Evolutionary conservation across 1,140 invertebrate species (phyloP).

Genomic region (Aphaenogaster floridana): DNA sequence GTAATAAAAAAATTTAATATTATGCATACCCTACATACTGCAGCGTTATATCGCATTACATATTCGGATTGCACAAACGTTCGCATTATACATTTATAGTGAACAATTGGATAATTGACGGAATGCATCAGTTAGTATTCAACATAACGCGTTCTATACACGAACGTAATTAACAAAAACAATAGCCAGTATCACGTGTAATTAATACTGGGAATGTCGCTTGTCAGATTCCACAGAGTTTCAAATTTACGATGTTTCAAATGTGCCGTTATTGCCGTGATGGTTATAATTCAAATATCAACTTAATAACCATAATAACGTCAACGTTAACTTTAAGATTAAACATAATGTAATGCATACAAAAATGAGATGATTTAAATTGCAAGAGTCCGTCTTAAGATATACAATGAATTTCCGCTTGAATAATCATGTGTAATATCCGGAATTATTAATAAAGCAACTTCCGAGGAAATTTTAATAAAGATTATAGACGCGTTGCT

Average conservation of each 20-base stretch:
- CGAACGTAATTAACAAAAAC: constrained; percentile 37
- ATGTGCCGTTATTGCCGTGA: not conserved
- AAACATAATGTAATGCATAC: not conserved
- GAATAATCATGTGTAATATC: constrained; percentile 21
- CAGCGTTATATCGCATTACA: not conserved
- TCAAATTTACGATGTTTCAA: not conserved
- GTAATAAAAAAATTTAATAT: not conserved
- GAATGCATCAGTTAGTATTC: constrained; percentile 16
- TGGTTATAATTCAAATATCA: not conserved
- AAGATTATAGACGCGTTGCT: not conserved
- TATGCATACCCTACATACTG: too few species aligned
- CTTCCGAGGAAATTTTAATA: not conserved
- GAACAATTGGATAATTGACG: constrained; percentile 28
- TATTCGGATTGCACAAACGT: not conserved
- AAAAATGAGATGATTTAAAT: constrained; percentile 36
- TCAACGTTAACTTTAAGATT: not conserved
- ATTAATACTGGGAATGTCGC: constrained; percentile 32
- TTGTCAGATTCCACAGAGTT: not conserved
- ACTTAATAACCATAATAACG: not conserved
- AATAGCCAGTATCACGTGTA: constrained; percentile 8
- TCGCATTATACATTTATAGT: constrained; percentile 24
- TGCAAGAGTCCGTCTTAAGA: not conserved
- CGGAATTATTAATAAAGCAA: constrained; percentile 38
- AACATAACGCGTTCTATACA: not conserved
- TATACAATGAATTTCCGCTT: not conserved